These are phyloP conservation scores for Plagiodera versicolora DNA, from an alignment of 2,888 invertebrate species.

Conservation along the genomic window DNA sequence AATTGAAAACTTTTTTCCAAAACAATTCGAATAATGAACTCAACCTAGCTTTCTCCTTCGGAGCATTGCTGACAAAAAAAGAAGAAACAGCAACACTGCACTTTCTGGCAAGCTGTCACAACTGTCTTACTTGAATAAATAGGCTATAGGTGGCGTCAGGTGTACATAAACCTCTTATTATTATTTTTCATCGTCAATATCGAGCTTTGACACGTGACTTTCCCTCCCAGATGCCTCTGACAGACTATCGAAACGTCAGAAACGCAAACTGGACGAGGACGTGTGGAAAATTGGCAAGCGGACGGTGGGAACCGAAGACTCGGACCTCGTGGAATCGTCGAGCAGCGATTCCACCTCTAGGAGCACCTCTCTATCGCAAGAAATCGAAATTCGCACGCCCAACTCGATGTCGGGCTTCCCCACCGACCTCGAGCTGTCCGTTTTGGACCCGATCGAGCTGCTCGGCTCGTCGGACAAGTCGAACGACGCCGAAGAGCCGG, in stretches of 20 bases:
- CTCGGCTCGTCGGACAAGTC: conserved; percentile 55
- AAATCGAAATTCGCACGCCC: conserved; percentile 58
- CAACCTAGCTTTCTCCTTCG: no score
- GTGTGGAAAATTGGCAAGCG: conserved; percentile 50
- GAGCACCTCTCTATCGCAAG: conserved; percentile 58
- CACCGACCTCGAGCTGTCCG: conserved; percentile 66
- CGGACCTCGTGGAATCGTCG: conserved; percentile 65
- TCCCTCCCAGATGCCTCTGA: conserved; percentile 27
- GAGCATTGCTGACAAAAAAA: no score
- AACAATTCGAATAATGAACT: no score
- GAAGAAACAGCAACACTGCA: no score
- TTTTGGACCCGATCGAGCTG: conserved; percentile 64
- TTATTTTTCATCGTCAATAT: no score
- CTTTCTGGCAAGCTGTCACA: no score
- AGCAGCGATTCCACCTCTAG: conserved; percentile 65
- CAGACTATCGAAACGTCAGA: conserved; percentile 34
- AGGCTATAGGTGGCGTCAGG: no score
- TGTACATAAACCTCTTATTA: no score
- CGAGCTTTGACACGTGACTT: no score
- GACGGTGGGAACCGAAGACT: conserved; percentile 63
- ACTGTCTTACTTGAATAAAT: no score
- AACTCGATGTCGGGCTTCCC: conserved; percentile 62
- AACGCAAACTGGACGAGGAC: conserved; percentile 42
- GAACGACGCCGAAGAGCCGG: no score
- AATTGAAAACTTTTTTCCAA: no score